Evolutionary conservation across 2,888 invertebrate species (phyloP).

Genomic region (Charanyca ferruginea): DNA sequence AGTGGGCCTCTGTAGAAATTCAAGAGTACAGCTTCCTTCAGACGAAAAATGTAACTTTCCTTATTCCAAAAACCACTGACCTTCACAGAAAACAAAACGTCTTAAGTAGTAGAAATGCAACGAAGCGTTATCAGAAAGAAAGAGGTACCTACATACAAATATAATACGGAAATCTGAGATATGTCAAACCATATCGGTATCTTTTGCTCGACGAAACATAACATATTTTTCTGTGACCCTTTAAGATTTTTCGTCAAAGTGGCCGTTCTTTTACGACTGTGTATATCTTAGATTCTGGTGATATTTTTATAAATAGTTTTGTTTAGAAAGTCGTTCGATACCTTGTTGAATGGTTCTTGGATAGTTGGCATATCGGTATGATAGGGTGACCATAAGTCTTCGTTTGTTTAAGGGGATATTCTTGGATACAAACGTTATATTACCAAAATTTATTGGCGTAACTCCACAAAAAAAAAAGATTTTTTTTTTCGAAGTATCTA

Average conservation of each 20-base stretch:
- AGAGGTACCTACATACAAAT: not conserved
- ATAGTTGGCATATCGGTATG: conserved; percentile 39
- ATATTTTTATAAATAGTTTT: conserved; percentile 61
- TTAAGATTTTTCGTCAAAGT: conserved; percentile 50
- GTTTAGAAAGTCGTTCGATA: conserved; percentile 69
- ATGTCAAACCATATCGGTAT: conserved; percentile 32
- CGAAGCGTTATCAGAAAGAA: conserved; percentile 23
- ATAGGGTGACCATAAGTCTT: conserved; percentile 9
- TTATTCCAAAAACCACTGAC: not conserved
- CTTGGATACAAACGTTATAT: not conserved
- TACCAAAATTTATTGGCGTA: too few species aligned
- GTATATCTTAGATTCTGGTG: conserved; percentile 47
- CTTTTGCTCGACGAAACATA: conserved; percentile 36
- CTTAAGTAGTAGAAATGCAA: conserved; percentile 4
- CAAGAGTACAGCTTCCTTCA: not conserved
- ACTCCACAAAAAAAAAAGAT: too few species aligned
- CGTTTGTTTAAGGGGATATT: not conserved
- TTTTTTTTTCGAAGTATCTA: too few species aligned
- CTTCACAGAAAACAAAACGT: not conserved
- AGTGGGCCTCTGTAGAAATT: too few species aligned
- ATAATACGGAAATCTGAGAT: conserved; percentile 29
- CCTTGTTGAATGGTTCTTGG: conserved; percentile 36
- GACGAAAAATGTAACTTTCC: not conserved
- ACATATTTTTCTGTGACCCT: conserved; percentile 45
- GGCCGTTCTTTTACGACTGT: conserved; percentile 46